Evolutionary conservation across 1,140 invertebrate species (phyloP).

Genomic region (Dendroctonus valens): DNA sequence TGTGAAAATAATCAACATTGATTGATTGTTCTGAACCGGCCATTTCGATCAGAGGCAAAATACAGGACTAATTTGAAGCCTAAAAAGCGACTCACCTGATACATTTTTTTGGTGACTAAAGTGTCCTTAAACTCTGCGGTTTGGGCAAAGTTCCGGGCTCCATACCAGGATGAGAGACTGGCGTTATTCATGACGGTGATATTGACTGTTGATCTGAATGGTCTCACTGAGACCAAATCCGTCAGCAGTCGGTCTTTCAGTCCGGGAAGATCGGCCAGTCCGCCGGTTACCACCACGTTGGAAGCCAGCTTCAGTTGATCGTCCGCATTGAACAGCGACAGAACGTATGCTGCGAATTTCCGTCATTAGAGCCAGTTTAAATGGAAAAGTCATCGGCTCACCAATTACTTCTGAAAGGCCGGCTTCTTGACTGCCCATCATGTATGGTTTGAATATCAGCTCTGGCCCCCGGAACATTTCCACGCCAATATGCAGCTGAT

Average conservation of each 20-base stretch:
- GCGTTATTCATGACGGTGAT: slow-evolving; percentile 70
- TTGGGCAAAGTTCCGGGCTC: slow-evolving; percentile 71
- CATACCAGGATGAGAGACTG: slow-evolving; percentile 78
- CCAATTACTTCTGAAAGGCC: slow-evolving; percentile 86
- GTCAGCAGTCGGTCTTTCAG: slow-evolving; percentile 73
- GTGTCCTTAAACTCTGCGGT: slow-evolving; percentile 60
- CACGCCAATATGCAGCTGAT: slow-evolving; percentile 84
- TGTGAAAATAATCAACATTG: no score
- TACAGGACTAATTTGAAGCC: not conserved
- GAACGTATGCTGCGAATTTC: slow-evolving; percentile 58
- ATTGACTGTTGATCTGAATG: slow-evolving; percentile 78
- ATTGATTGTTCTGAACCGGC: not conserved
- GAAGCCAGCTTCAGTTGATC: slow-evolving; percentile 70
- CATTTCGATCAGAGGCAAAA: not conserved
- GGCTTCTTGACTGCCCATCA: slow-evolving; percentile 82
- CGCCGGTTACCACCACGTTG: slow-evolving; percentile 80
- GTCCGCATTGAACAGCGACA: slow-evolving; percentile 71
- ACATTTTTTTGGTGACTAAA: slow-evolving; percentile 70
- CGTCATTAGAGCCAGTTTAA: not conserved
- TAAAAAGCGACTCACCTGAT: slow-evolving; percentile 54
- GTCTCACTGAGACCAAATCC: slow-evolving; percentile 81
- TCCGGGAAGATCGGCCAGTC: slow-evolving; percentile 69
- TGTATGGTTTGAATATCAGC: slow-evolving; percentile 88
- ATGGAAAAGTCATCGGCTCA: slow-evolving; percentile 4
- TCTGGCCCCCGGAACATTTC: slow-evolving; percentile 82